Base-by-base conservation (phyloP, 2,797 vertebrate species). In the Danio aesculapii region DNA sequence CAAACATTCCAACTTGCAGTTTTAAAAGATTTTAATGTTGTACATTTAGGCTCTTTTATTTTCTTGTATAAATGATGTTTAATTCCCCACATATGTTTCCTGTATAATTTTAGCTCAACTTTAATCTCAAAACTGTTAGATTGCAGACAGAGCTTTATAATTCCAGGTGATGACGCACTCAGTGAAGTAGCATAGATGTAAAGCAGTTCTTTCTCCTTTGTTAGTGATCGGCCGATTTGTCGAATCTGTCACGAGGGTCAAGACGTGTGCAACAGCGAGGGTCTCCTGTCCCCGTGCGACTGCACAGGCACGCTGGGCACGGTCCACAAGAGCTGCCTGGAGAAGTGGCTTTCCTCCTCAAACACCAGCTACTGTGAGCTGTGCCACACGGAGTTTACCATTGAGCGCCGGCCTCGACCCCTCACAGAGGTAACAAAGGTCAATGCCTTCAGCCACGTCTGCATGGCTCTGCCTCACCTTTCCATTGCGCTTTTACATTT, bases 361-460 rank as follows among this genome's bases (percentile, higher is more conserved):
- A 98, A 99, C 94, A 99, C 97, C 88, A 99, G 95, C 92, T 99
- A 96, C 94, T 98, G 98, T 43, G 97, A 99, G 92, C 96, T 99
- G 75, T 99, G 97, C 91, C 97, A 98, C 93, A 96, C 96, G 0
- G 95, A 97, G 89, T 99, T 99, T 88, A 95, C 95, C 67, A 95
- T 97, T 43, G 97, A 98, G 93, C 96, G 97, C 87, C 93, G 94
- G 57, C 97, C 97, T 0, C 90, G 95, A 83, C 95, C 97, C 75
- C 94, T 99, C 88, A 96, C 94, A 87, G 96, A 98, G 97, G 97
- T 99, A 95, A 91, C 85, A 83, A 82, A 88, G 87, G 87, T 88
- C 85, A 84, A 79, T 80, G 82, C 61, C 73, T 85, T 84, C 81
- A 75, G 84, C 83, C 75, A 87, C 13, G 19, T 82, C 50, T 79